Evolutionary conservation across 2,888 invertebrate genomes (phyloP).

Genomic region (Coelinius sp.): DNA sequence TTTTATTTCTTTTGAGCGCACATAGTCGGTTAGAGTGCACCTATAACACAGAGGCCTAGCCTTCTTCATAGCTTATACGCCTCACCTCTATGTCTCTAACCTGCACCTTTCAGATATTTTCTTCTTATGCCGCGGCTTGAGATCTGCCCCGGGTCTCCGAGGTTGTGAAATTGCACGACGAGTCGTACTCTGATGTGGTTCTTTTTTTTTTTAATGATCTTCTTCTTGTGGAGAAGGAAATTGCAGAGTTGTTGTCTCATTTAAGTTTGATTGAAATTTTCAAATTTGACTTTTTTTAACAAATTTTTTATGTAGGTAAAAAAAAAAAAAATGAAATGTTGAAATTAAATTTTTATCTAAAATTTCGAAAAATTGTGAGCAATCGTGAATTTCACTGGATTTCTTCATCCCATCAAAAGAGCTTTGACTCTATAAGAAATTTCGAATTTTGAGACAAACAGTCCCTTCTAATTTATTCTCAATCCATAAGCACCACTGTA

Average conservation of each 20-base stretch:
- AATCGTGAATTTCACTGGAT: background rate
- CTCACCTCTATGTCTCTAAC: constrained; percentile 57
- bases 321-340: too few species aligned
- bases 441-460: background rate
- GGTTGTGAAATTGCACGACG: constrained; percentile 48
- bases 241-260: background rate
- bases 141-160: constrained; percentile 54
- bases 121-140: constrained; percentile 44
- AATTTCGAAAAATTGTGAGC: too few species aligned
- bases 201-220: constrained; percentile 37
- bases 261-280: too few species aligned
- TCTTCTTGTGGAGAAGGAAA: constrained; percentile 6
- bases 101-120: constrained; percentile 65
- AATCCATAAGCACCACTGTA: background rate
- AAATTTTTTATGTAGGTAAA: too few species aligned
- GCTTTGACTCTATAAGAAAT: background rate
- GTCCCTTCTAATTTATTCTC: background rate
- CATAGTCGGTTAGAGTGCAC: constrained; percentile 1
- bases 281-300: too few species aligned
- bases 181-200: constrained; percentile 16
- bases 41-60: constrained; percentile 44
- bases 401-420: background rate
- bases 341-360: too few species aligned
- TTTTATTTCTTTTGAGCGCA: background rate
- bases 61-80: constrained; percentile 55